A percentile compares a stretch with the other conserved stretches of the same genome.
Evolutionary conservation across 2,113 vertebrate genomes (phyloP).

Genomic region (Stigmatopora argus): DNA sequence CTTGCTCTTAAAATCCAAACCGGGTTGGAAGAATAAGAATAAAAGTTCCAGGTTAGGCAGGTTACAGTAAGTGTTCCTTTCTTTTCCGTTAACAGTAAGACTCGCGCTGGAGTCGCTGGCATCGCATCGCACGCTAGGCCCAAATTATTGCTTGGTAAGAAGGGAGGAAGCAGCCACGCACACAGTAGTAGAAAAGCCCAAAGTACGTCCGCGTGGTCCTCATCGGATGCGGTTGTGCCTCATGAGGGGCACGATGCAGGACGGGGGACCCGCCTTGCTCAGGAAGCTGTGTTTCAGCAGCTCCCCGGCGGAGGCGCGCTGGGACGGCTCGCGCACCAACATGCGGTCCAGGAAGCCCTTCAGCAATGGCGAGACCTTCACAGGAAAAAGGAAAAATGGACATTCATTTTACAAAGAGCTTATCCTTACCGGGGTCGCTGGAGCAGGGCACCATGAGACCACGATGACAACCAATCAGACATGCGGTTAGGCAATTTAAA

Average conservation of each 20-base stretch:
- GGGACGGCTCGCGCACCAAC: conserved; percentile 83
- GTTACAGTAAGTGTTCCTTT: conserved; percentile 1
- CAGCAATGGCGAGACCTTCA: conserved; percentile 82
- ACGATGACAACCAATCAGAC: too few relatives aligned
- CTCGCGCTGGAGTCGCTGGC: conserved; percentile 10
- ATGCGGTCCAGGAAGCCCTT: conserved; percentile 88
- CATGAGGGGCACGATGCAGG: conserved; percentile 92
- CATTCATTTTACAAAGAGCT: not conserved
- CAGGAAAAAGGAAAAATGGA: not conserved
- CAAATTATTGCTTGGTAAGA: conserved; percentile 39
- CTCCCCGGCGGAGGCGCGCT: conserved; percentile 80
- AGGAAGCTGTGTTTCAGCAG: conserved; percentile 87
- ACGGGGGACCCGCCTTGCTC: conserved; percentile 79
- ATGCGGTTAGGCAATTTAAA: too few relatives aligned
- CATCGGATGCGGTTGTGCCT: conserved; percentile 87
- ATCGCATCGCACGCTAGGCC: conserved; percentile 6
- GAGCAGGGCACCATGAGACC: too few relatives aligned
- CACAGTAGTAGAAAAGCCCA: conserved; percentile 4
- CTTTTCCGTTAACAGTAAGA: conserved; percentile 8
- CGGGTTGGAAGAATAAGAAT: conserved; percentile 16
- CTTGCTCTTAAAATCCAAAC: conserved; percentile 36
- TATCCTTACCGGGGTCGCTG: too few relatives aligned
- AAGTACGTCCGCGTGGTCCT: conserved; percentile 26
- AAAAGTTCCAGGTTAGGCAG: conserved; percentile 5
- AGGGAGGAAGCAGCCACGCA: not conserved